Base-by-base conservation (phyloP, 2,113 vertebrate species). In the Pterophyllum scalare region DNA sequence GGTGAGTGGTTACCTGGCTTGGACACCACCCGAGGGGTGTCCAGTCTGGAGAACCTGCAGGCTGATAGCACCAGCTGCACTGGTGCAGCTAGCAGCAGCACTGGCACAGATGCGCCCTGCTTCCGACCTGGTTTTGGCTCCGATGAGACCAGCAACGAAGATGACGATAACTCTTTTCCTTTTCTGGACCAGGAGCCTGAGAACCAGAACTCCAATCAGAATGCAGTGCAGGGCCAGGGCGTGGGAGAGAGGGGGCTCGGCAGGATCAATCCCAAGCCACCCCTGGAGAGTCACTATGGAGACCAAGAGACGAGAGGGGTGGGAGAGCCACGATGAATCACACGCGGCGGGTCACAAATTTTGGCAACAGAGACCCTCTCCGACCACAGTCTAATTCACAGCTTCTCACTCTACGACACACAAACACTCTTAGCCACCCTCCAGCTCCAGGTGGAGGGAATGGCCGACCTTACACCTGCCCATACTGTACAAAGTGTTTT, bases 401-500 rank as follows among this genome's bases (percentile, higher is more conserved):
- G 59, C 59, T 78, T 5, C 86, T 92, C n/a, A 35, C 87, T 1
- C 60, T 86, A 2, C 86, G 92, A 54, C 90, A 92, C 57, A 38
- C 88, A 20, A 90, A 90, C 46, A 15, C 80, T 46, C 86, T 89
- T 6, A 72, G 77, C 79, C 86, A 89, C 59, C 62, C 79, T 20
- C 65, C 84, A 28, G 75, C 91, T 67, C 46, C 85, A 2, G 59
- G 80, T 6, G 91, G 86, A 46, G 92, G 89, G 1, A 91, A 54
- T 0, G 91, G 89, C 33, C 89, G 93, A 7, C 94, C 94, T 9
- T 94, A 95, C 89, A 89, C 93, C 81, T 95, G 94, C 52, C 94
- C 94, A 0, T 95, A 94, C 81, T 95, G 94, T 14, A 82, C 89
- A 46, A 95, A 94, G 87, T 90, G 89, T 60, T 95, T 95, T 54